Conservation (phyloP, 2,888 invertebrate genomes). For the Eulithis testata region DNA sequence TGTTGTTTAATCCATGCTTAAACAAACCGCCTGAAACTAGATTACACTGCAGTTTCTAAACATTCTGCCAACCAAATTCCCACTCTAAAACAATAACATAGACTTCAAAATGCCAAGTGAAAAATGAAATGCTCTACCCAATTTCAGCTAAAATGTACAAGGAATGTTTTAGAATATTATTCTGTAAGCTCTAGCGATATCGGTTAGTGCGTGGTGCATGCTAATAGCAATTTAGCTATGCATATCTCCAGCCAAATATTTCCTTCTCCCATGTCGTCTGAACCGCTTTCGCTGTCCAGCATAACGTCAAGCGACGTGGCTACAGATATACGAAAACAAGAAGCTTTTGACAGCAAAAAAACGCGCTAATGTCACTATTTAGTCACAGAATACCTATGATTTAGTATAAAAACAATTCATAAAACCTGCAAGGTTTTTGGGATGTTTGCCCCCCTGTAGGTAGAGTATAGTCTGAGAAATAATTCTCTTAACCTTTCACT, state of each 20-base stretch:
- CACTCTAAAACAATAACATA: neutral
- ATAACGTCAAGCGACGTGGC: too few species aligned
- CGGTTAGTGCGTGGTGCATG: conserved; percentile 1
- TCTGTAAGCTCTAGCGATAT: neutral
- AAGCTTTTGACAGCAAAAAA: too few species aligned
- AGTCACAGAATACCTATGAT: too few species aligned
- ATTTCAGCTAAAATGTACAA: neutral
- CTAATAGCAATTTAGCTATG: neutral
- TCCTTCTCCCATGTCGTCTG: neutral
- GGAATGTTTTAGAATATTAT: conserved; percentile 3
- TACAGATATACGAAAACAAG: too few species aligned
- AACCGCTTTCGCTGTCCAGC: neutral
- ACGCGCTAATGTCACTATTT: too few species aligned
- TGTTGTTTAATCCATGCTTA: too few species aligned
- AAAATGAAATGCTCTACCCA: neutral
- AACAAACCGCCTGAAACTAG: neutral
- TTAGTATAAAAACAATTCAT: too few species aligned
- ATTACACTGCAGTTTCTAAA: neutral
- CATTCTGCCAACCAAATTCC: neutral
- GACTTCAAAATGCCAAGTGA: conserved; percentile 1
- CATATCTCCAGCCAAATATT: too few species aligned
- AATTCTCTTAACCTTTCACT: too few species aligned
- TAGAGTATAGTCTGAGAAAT: too few species aligned
- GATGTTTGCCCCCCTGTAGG: too few species aligned
- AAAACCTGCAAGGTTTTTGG: too few species aligned